phyloP scores from a whole-genome alignment of 2,797 vertebrate genomes.

The Parauchenoglanis punctatus region DNA sequence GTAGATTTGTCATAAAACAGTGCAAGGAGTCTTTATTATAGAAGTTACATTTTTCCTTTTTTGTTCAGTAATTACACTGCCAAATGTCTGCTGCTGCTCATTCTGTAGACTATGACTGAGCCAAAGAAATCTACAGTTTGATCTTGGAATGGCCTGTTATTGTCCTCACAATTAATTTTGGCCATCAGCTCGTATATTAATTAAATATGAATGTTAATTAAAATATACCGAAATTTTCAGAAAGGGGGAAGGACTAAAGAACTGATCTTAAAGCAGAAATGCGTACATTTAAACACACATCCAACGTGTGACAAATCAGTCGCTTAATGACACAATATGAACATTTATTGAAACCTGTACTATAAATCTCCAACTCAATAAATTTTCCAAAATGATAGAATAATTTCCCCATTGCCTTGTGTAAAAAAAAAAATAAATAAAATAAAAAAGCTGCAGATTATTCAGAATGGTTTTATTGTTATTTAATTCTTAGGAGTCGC shows the following conservation, averaged over 20 bases:
- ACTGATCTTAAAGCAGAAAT: not conserved
- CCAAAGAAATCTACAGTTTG: not conserved
- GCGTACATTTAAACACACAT: too few relatives aligned
- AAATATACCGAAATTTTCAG: not conserved
- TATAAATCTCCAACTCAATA: slow-evolving; percentile 14
- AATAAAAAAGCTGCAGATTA: slow-evolving; percentile 31
- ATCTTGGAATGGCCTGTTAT: not conserved
- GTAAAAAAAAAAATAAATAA: too few relatives aligned
- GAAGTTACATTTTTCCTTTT: not conserved
- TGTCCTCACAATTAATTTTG: not conserved
- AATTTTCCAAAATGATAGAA: not conserved
- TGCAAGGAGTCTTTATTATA: not conserved
- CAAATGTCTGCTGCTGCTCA: not conserved
- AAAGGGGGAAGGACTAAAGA: too few relatives aligned
- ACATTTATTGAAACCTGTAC: not conserved
- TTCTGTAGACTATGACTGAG: not conserved
- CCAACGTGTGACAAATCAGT: not conserved
- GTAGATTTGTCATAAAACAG: not conserved
- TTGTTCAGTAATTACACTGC: not conserved
- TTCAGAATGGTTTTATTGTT: slow-evolving; percentile 60
- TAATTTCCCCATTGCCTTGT: not conserved
- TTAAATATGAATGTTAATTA: not conserved
- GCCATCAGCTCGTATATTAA: not conserved
- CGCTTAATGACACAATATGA: not conserved
- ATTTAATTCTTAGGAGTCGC: slow-evolving; percentile 51